phyloP scores from a whole-genome alignment of 2,113 vertebrate genomes.

The Melospiza georgiana region DNA sequence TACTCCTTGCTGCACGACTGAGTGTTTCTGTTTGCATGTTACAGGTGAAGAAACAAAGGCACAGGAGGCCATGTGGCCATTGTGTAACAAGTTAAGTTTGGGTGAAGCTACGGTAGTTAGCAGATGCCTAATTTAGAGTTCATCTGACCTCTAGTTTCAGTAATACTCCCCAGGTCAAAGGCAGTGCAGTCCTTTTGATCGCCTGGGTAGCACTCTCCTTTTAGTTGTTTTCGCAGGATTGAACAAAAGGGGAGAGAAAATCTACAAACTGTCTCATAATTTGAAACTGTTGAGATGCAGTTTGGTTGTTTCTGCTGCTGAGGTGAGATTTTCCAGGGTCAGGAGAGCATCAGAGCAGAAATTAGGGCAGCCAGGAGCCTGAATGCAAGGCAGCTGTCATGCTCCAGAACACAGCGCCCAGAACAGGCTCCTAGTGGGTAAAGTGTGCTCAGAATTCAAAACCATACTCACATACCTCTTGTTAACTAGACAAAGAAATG shows the following conservation, averaged over 20 bases:
- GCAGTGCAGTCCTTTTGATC: not conserved
- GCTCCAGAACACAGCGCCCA: not conserved
- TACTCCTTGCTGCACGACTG: not conserved
- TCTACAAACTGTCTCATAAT: not conserved
- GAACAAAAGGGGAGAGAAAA: not conserved
- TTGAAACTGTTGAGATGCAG: not conserved
- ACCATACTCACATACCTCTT: not conserved
- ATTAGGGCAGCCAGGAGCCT: not conserved
- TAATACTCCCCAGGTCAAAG: not conserved
- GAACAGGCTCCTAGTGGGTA: not conserved
- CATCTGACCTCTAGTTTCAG: not conserved
- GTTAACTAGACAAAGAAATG: not conserved
- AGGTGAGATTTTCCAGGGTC: not conserved
- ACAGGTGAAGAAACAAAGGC: not conserved
- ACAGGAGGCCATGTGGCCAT: fast-evolving
- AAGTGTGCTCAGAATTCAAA: not conserved
- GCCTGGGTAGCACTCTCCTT: not conserved
- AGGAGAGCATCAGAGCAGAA: not conserved
- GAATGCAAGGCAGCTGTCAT: not conserved
- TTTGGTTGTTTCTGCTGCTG: not conserved
- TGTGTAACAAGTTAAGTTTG: not conserved
- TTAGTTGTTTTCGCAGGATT: not conserved
- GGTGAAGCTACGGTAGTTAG: not conserved
- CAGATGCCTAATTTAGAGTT: not conserved
- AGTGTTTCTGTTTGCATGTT: not conserved